Evolutionary conservation across 2,888 invertebrate species (phyloP).

Genomic region (Meloe dianella): DNA sequence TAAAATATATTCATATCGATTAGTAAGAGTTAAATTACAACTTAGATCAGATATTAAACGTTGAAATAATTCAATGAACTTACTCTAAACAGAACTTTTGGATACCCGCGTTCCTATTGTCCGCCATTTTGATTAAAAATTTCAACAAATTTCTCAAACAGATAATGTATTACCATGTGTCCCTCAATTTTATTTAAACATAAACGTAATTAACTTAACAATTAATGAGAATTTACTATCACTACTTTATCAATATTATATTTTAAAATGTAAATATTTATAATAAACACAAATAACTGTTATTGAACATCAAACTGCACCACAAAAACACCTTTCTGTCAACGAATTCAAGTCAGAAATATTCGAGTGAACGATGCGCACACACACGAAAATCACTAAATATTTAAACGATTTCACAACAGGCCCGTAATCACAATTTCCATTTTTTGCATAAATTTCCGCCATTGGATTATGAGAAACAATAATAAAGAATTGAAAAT

Average conservation of each 20-base stretch:
- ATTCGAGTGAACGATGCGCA: background rate
- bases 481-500: conserved; percentile 1
- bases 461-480: too few species aligned
- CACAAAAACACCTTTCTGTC: background rate
- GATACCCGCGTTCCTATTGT: conserved; percentile 25
- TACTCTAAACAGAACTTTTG: conserved; percentile 33
- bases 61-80: conserved; percentile 19
- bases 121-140: conserved; percentile 28
- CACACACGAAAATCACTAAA: background rate
- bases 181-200: background rate
- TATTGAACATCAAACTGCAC: background rate
- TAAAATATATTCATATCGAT: background rate
- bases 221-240: too few species aligned
- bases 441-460: too few species aligned
- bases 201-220: too few species aligned
- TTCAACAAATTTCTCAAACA: background rate
- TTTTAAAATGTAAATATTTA: conserved; percentile 10
- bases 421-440: background rate
- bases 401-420: background rate
- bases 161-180: background rate
- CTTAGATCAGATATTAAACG: background rate
- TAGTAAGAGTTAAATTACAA: background rate
- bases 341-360: background rate
- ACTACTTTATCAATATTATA: background rate
- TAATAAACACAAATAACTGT: conserved; percentile 23